Evolutionary conservation across 2,797 vertebrate species (phyloP).

Genomic region (Eulemur coronatus): DNA sequence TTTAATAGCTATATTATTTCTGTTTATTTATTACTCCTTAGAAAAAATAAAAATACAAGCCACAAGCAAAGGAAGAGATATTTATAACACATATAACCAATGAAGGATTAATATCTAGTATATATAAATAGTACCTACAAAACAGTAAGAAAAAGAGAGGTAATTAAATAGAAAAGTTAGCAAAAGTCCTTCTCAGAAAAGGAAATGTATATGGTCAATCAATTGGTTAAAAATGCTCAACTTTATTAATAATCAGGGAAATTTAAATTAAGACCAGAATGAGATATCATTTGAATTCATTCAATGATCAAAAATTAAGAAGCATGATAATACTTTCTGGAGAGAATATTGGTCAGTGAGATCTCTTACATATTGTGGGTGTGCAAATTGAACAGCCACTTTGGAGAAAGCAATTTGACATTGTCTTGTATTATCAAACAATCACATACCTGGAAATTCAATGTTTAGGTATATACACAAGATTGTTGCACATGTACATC

Average conservation of each 20-base stretch:
- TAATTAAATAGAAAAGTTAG: neutral
- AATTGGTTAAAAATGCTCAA: neutral
- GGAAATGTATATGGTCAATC: neutral
- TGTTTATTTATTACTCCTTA: slow-evolving; percentile 25
- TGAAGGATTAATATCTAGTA: neutral
- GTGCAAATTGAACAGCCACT: neutral
- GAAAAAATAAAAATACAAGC: slow-evolving; percentile 30
- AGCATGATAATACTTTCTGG: neutral
- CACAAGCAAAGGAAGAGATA: neutral
- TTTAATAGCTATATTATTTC: neutral
- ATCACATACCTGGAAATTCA: neutral
- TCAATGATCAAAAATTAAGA: neutral
- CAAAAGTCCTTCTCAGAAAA: neutral
- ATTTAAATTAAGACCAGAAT: neutral
- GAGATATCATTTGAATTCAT: neutral
- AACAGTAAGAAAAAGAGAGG: neutral
- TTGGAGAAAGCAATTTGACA: neutral
- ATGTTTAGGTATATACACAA: neutral
- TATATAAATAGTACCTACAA: neutral
- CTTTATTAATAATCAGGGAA: slow-evolving; percentile 8
- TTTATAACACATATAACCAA: neutral
- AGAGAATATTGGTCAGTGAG: neutral
- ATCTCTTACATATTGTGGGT: neutral
- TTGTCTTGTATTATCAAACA: neutral
- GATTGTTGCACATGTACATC: neutral